Evolutionary conservation across 23 tunicate species (phyloP), one percentile per base, ranked within the genome.

Genomic region (Diplosoma virens): DNA sequence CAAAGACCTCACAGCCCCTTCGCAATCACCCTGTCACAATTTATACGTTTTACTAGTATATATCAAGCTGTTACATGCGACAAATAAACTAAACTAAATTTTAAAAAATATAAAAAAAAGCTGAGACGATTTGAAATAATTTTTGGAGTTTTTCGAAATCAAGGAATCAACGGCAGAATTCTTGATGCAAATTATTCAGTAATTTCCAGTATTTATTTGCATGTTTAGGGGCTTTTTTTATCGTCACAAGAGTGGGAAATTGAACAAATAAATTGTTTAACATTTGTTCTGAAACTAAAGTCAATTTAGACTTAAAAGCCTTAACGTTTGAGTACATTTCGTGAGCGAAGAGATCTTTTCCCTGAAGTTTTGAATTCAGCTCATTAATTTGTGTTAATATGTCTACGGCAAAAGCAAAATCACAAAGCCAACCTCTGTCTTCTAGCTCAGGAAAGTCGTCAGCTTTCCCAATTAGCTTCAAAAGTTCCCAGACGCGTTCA

Each of bases 151-250:
- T n/a, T n/a, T n/a, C n/a, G n/a, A n/a, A n/a, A n/a, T n/a, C n/a
- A 64, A 68, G 75, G 23, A 68, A 68, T 68, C 75, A 14, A 68
- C 54, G 75, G 54, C 75, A 68, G 25, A 68, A 68, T 68, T 68
- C 75, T 16, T 64, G 71, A 20, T 64, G 71, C 71, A 64, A 36
- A 64, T 36, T 54, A 68, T 68, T 30, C 7, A 68, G 75, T 68
- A 22, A 68, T 68, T 68, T 68, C 54, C 75, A 34, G 75, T 37
- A 36, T 68, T 68, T 68, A 68, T 68, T 37, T 20, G 70, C 70
- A 63, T 63, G 70, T 63, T 28, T 63, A 63, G 35, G 9, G 70
- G 70, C 70, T 68, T 68, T 4, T 68, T 68, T 68, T 26, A 68
- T 68, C 75, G 75, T 68, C 75, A 37, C 16, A 34, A 68, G 53